Evolutionary conservation across 2,888 invertebrate genomes (phyloP).

Genomic region (Eristalinus sepulchralis): DNA sequence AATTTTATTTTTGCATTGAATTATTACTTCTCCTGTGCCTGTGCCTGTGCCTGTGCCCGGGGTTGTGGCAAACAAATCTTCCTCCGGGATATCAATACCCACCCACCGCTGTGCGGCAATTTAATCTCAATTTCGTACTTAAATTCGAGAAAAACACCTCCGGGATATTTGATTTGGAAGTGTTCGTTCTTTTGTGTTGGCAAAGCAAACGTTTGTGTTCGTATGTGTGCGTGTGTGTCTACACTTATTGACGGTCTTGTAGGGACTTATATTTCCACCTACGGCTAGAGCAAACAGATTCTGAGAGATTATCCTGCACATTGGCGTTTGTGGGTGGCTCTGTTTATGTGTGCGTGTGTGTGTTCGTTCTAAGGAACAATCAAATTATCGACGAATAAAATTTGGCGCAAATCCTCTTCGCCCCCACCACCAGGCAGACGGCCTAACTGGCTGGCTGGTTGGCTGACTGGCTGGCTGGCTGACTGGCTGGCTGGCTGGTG

Average conservation of each 20-base stretch:
- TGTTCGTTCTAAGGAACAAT: slow-evolving; percentile 57
- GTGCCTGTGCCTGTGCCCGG: slow-evolving; percentile 34
- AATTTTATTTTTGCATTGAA: slow-evolving; percentile 62
- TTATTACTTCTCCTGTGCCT: slow-evolving; percentile 46
- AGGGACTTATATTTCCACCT: slow-evolving; percentile 25
- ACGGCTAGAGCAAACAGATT: slow-evolving; percentile 49
- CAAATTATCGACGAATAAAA: slow-evolving; percentile 66
- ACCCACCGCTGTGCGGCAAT: slow-evolving; percentile 47
- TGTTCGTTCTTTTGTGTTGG: slow-evolving; percentile 35
- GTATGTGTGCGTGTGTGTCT: not conserved
- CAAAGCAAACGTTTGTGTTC: slow-evolving; percentile 28
- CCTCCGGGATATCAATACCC: slow-evolving; percentile 10
- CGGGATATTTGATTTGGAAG: slow-evolving; percentile 61
- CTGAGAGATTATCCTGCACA: slow-evolving; percentile 54
- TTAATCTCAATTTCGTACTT: slow-evolving; percentile 66
- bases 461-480: not conserved
- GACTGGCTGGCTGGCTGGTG: not conserved
- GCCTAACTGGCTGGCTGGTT: not conserved
- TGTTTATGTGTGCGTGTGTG: slow-evolving; percentile 28
- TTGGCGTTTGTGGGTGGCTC: slow-evolving; percentile 13
- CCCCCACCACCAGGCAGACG: not conserved
- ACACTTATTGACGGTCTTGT: slow-evolving; percentile 2
- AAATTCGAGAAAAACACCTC: slow-evolving; percentile 66
- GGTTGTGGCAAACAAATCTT: not conserved
- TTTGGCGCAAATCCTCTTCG: slow-evolving; percentile 25